Percentiles rank a stretch among this genome's conserved stretches.
Conservation (phyloP, 37 sponge, comb jelly and placozoan genomes). For the Ianthella basta region DNA sequence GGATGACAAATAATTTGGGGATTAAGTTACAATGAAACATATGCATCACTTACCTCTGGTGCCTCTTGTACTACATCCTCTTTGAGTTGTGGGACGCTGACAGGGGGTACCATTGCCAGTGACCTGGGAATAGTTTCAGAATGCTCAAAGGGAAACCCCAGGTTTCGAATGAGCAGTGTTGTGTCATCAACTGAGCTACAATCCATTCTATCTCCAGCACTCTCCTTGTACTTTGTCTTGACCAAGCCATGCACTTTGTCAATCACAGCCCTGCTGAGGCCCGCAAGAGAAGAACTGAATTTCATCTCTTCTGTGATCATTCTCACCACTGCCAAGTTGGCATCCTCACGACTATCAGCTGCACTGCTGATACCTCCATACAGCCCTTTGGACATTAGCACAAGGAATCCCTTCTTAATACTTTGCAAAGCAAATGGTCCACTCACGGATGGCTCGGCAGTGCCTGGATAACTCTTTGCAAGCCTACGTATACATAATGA, state of each 20-base stretch:
- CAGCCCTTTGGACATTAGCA: constrained; percentile 88
- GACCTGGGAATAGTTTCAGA: background rate
- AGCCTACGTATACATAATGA: too few species aligned
- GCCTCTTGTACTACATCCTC: too few species aligned
- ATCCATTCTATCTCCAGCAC: background rate
- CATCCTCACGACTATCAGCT: constrained; percentile 1
- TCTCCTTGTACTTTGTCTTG: background rate
- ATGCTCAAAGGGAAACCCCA: constrained; percentile 27
- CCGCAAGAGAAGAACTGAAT: background rate
- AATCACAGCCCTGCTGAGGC: constrained; percentile 56
- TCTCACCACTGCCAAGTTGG: constrained; percentile 46
- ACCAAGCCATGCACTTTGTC: constrained; percentile 33
- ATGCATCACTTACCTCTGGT: too few species aligned
- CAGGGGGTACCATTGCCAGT: too few species aligned
- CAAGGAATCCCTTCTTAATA: constrained; percentile 50
- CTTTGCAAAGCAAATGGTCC: constrained; percentile 42
- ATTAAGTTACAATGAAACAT: too few species aligned
- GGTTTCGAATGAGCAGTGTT: constrained; percentile 70
- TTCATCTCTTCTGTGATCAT: constrained; percentile 57
- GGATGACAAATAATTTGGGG: too few species aligned
- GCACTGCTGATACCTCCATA: constrained; percentile 50
- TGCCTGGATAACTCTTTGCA: constrained; percentile 67
- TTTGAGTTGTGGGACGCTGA: too few species aligned
- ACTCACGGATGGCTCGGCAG: constrained; percentile 63
- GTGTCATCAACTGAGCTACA: constrained; percentile 54